A percentile compares a stretch with the other conserved stretches of the same genome.
Conservation (phyloP, 2,888 invertebrate genomes). For the Andricus curvator region DNA sequence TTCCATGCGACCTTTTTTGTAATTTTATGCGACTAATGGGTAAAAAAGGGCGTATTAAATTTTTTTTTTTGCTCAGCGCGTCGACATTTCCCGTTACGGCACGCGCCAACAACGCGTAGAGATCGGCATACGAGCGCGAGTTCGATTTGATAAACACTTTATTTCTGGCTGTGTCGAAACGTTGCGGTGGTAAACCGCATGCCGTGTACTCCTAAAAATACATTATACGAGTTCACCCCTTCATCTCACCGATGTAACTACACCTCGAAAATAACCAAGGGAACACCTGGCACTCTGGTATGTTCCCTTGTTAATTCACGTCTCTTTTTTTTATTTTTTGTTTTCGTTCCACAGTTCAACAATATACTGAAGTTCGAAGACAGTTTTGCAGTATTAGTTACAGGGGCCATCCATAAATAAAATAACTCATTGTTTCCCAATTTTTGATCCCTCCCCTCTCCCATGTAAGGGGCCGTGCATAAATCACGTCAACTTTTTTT, state of each 20-base stretch:
- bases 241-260: constrained; percentile 53
- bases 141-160: constrained; percentile 72
- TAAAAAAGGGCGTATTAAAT: not conserved
- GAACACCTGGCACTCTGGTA: constrained; percentile 57
- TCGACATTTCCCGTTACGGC: too few species aligned
- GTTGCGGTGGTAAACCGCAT: constrained; percentile 70
- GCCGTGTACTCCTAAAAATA: constrained; percentile 73
- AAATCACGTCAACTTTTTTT: too few species aligned
- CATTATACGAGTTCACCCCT: constrained; percentile 55
- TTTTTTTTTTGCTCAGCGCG: not conserved
- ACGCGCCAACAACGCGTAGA: constrained; percentile 41
- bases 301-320: constrained; percentile 41
- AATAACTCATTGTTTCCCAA: too few species aligned
- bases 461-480: too few species aligned
- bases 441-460: too few species aligned
- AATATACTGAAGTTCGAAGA: not conserved
- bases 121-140: constrained; percentile 41
- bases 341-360: not conserved
- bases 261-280: constrained; percentile 59
- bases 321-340: constrained; percentile 1
- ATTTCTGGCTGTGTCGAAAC: constrained; percentile 72
- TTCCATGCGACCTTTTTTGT: too few species aligned
- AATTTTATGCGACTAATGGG: too few species aligned
- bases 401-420: too few species aligned
- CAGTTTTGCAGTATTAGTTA: not conserved